These are phyloP conservation scores for Microcebus murinus DNA, from an alignment of 2,113 vertebrate genomes.

Conservation along the genomic window DNA sequence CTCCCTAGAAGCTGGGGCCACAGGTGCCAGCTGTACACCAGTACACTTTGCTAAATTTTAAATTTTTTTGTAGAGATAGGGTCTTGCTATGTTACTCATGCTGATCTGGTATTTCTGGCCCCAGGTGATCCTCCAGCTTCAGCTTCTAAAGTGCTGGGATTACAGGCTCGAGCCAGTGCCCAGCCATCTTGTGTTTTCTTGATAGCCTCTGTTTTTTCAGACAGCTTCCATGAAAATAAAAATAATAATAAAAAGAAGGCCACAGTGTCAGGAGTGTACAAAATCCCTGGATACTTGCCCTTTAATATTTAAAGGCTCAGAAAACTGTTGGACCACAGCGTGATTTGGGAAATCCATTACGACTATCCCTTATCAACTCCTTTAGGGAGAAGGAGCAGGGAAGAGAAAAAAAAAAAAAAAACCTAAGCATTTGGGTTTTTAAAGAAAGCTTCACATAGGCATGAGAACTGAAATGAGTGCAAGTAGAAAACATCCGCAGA, in stretches of 20 bases:
- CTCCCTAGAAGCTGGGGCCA: too few relatives aligned
- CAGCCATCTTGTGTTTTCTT: neutral
- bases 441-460: neutral
- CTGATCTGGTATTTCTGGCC: too few relatives aligned
- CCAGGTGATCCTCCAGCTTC: too few relatives aligned
- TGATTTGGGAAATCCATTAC: neutral
- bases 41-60: too few relatives aligned
- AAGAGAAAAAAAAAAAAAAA: neutral
- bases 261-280: neutral
- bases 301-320: neutral
- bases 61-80: too few relatives aligned
- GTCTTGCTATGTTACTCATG: too few relatives aligned
- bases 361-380: neutral
- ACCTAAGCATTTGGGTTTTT: neutral
- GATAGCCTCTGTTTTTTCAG: too few relatives aligned
- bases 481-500: neutral
- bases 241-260: neutral
- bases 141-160: too few relatives aligned
- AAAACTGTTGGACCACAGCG: neutral
- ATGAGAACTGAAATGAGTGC: neutral
- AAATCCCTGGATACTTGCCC: neutral
- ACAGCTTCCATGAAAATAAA: neutral
- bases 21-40: too few relatives aligned
- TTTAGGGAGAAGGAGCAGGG: neutral
- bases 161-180: too few relatives aligned